Conservation (phyloP, 2,797 vertebrate genomes). For the Psittacula derbiana region DNA sequence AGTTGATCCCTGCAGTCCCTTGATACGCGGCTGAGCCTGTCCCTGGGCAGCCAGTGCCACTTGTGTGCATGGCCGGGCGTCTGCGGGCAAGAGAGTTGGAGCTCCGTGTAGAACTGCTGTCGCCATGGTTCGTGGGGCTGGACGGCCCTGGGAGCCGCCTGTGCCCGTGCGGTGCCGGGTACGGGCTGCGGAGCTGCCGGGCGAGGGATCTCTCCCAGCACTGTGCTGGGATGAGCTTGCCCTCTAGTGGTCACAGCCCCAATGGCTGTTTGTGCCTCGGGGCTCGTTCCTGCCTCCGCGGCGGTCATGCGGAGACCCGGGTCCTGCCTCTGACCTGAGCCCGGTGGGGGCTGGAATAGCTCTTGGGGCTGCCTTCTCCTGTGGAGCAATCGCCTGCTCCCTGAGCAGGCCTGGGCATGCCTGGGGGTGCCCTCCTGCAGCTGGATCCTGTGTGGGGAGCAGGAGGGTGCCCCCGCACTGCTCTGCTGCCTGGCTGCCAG, state of each 20-base stretch:
- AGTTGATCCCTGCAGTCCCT: background rate
- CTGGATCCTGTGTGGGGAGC: background rate
- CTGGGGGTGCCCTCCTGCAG: background rate
- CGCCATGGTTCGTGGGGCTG: accelerated
- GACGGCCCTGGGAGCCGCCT: accelerated
- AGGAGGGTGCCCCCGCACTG: background rate
- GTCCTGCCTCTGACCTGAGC: too few species aligned
- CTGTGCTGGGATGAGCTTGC: background rate
- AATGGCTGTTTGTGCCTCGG: background rate
- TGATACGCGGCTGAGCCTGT: accelerated
- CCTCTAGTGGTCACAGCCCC: background rate
- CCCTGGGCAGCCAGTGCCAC: background rate
- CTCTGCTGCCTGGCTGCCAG: background rate
- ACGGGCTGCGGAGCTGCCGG: too few species aligned
- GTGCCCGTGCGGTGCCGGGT: accelerated
- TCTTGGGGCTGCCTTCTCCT: background rate
- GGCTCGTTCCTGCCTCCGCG: accelerated
- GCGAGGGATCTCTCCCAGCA: accelerated
- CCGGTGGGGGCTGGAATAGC: background rate
- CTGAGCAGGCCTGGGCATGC: background rate
- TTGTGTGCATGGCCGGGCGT: accelerated
- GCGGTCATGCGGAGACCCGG: accelerated
- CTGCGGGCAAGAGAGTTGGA: background rate
- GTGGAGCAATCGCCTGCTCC: accelerated
- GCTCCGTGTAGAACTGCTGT: background rate